A percentile compares a stretch with the other conserved stretches of the same genome.
Conservation (phyloP, 92 coral and sea anemone genomes). For the Porites lobata region DNA sequence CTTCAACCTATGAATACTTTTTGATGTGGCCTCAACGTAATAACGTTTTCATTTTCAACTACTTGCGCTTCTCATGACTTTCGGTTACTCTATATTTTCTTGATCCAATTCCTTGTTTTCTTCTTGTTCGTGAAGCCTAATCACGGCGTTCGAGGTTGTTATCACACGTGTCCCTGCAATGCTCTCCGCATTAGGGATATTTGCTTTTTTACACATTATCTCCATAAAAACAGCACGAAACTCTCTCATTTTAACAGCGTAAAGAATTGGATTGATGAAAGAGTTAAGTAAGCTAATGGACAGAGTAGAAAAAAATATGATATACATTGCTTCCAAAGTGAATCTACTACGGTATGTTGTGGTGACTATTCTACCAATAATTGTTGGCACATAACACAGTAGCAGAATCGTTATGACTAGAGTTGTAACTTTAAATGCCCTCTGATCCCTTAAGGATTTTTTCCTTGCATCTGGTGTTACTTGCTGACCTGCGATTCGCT, state of each 20-base stretch:
- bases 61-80: too few relatives aligned
- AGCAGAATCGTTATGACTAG: background rate
- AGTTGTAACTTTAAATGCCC: background rate
- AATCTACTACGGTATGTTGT: background rate
- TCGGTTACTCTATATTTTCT: too few relatives aligned
- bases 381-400: background rate
- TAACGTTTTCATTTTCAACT: too few relatives aligned
- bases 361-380: background rate
- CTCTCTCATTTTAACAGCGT: background rate
- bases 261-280: background rate
- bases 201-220: background rate
- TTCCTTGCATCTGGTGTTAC: constrained; percentile 11
- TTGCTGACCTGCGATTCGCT: constrained; percentile 6
- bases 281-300: background rate
- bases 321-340: too few relatives aligned
- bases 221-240: background rate
- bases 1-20: too few relatives aligned
- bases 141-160: too few relatives aligned
- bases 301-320: background rate
- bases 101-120: too few relatives aligned
- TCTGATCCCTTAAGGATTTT: background rate
- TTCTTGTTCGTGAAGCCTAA: too few relatives aligned
- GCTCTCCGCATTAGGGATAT: too few relatives aligned
- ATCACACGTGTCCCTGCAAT: too few relatives aligned
- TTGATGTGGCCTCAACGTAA: too few relatives aligned